phyloP scores from a whole-genome alignment of 2,888 invertebrate species.

The Drosophila conformis region DNA sequence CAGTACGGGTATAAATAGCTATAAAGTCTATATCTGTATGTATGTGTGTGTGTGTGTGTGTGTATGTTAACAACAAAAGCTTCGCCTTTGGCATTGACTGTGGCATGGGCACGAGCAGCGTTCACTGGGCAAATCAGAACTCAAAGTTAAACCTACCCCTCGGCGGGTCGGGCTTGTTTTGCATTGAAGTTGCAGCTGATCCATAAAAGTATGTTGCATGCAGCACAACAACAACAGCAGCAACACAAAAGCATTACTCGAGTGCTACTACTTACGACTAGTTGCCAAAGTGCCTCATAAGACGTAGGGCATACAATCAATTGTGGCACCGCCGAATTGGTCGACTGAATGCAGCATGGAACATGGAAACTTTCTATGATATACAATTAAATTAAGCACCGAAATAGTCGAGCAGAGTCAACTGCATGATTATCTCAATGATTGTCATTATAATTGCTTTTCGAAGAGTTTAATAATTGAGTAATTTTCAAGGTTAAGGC shows the following conservation, averaged over 20 bases:
- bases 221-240: constrained; percentile 34
- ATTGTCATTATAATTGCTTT: constrained; percentile 8
- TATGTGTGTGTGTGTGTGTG: constrained; percentile 33
- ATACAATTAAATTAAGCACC: neutral
- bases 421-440: neutral
- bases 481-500: constrained; percentile 13
- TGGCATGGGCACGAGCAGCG: constrained; percentile 13
- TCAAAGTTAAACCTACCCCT: constrained; percentile 48
- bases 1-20: constrained; percentile 37
- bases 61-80: constrained; percentile 67
- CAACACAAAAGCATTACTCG: constrained; percentile 52
- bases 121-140: constrained; percentile 51
- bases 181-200: constrained; percentile 79
- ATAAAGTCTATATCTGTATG: constrained; percentile 29
- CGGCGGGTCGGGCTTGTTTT: constrained; percentile 55
- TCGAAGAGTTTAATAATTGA: neutral
- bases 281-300: constrained; percentile 60
- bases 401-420: constrained; percentile 11
- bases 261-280: constrained; percentile 61
- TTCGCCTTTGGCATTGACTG: constrained; percentile 46
- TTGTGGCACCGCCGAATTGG: constrained; percentile 39
- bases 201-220: constrained; percentile 77
- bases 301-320: constrained; percentile 53
- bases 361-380: constrained; percentile 6
- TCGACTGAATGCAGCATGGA: constrained; percentile 9